Base-by-base conservation (phyloP, 2,797 vertebrate species). In the Lacerta bilineata region DNA sequence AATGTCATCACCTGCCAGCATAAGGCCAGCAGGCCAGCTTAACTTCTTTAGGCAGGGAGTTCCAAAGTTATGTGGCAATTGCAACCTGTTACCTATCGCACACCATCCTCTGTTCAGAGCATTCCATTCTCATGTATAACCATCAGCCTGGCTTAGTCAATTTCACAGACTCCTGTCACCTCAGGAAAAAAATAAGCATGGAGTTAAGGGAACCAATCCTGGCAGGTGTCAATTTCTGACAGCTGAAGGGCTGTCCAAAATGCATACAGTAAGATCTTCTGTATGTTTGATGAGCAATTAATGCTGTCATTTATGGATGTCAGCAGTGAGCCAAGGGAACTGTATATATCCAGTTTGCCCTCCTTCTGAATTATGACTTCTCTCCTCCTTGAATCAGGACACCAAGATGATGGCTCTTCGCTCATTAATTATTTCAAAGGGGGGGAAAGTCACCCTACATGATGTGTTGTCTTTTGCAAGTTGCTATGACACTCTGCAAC, bases 401-500 rank as follows among this genome's bases (percentile, higher is more conserved):
- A 91, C 93, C 46, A 87, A 4, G 1, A 1, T 71, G 74, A 1
- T 1, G 27, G 81, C 46, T 71, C 84, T 13, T 86, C 74, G 81
- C 80, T 87, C 43, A 81, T 74, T 91, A 89, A 36, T 36, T 87
- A 91, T 78, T 87, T 87, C 87, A 80, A 92, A 94, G 93, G 90
- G 93, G 92, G 87, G 91, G 94, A 94, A 93, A 15, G 23, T 13
- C 77, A 79, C 7, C 18, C 29, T 81, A 87, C 92, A 9, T 85
- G 92, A 90, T 75, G 93, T 95, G 94, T 94, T 95, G 95, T 93
- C 69, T 87, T 69, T 91, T 79, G 72, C 0, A 74, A 36, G 95
- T 95, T 95, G 91, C 94, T 92, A 95, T 86, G 94, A 93, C 92
- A 95, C 83, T 91, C 90, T 36, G 93, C 93, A 93, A 91, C 93